Evolutionary conservation across 1,140 invertebrate genomes (phyloP).

Genomic region (Cydia splendana): DNA sequence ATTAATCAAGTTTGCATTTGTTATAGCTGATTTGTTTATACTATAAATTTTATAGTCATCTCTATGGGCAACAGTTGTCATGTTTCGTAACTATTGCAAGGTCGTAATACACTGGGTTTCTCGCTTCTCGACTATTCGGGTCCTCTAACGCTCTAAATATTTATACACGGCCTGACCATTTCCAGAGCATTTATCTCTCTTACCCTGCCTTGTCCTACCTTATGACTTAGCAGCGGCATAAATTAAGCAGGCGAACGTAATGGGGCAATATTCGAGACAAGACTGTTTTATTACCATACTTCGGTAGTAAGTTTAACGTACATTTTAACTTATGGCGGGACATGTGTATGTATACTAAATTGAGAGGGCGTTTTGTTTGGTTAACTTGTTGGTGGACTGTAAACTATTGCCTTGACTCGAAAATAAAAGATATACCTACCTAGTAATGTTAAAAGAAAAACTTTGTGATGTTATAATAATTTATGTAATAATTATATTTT

Average conservation of each 20-base stretch:
- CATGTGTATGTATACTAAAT: constrained; percentile 25
- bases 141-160: neutral
- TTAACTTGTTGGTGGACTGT: constrained; percentile 37
- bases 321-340: constrained; percentile 27
- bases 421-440: too few species aligned
- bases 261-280: constrained; percentile 72
- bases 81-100: neutral
- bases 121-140: neutral
- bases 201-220: constrained; percentile 55
- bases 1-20: too few species aligned
- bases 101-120: neutral
- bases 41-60: too few species aligned
- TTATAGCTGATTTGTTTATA: too few species aligned
- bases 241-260: constrained; percentile 66
- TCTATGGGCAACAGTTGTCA: too few species aligned
- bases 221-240: constrained; percentile 69
- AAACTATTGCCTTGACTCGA: too few species aligned
- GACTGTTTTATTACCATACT: constrained; percentile 68
- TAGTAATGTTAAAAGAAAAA: too few species aligned
- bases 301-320: constrained; percentile 50
- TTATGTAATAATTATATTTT: too few species aligned
- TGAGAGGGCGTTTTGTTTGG: neutral
- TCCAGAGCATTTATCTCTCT: constrained; percentile 48
- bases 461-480: too few species aligned
- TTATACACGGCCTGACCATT: constrained; percentile 11